Base-by-base conservation (phyloP, 2,113 vertebrate species). In the Pogonocichla stellata region DNA sequence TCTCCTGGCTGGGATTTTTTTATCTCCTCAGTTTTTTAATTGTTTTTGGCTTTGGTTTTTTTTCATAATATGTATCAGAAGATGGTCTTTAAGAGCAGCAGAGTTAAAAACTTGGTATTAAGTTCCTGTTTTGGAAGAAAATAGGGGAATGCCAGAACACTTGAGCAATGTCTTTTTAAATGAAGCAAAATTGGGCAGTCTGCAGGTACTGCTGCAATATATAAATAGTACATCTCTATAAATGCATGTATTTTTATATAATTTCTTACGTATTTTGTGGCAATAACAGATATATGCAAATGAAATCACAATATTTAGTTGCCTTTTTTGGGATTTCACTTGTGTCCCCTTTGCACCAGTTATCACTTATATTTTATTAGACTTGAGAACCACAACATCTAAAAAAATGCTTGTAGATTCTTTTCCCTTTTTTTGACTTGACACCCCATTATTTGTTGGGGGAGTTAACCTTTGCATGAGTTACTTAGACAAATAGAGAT, bases 81-180 rank as follows among this genome's bases (percentile, higher is more conserved):
- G 78, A 67, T 5, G 8, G 16, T 83, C 71, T 94, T 94, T 77
- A 77, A 70, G 40, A 90, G 64, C 34, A 62, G 45, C 56, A 72
- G 57, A 75, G 53, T 92, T 95, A 57, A 92, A 87, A 93, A 69
- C n/a, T 82, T 92, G 85, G 66, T 90, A 34, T 71, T 85, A 8
- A 26, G 3, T 65, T 90, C 10, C 36, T 88, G 50, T 58, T 93
- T 80, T 93, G 92, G 74, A 86, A 82, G 48, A 82, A 85, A 72
- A 82, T 8, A n/a, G 50, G 14, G 10, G 20, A 86, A 57, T 80
- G 29, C 25, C 64, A 25, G 58, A 93, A 43, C 25, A 29, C 14
- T 82, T 66, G 42, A 89, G 80, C 22, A 91, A 43, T 17, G 7
- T 79, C 0, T 67, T 92, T 69, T 80, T 31, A 45, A 90, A 88